A percentile compares a stretch with the other conserved stretches of the same genome.
Conservation (phyloP, 2,113 vertebrate species). For the Kryptolebias marmoratus region DNA sequence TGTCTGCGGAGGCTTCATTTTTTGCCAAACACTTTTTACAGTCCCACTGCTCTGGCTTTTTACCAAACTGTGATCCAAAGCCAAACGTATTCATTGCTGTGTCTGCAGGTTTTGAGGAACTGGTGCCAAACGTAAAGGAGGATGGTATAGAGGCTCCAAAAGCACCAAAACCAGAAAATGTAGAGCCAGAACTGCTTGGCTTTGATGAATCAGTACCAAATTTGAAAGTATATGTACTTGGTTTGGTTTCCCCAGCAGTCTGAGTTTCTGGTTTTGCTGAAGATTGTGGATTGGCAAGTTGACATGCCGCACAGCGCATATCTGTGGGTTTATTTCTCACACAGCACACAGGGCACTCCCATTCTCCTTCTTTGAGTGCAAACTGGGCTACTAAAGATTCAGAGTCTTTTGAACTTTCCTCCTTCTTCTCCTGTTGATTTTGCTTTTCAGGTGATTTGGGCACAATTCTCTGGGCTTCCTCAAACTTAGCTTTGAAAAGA, state of each 20-base stretch:
- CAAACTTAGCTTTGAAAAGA: slow-evolving; percentile 94
- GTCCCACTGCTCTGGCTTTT: slow-evolving; percentile 83
- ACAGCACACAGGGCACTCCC: slow-evolving; percentile 85
- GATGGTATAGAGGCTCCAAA: slow-evolving; percentile 67
- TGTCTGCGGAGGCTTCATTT: slow-evolving; percentile 78
- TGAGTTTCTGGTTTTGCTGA: slow-evolving; percentile 58
- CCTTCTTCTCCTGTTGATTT: slow-evolving; percentile 40
- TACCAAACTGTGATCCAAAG: slow-evolving; percentile 77
- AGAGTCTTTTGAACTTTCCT: slow-evolving; percentile 19
- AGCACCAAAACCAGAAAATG: slow-evolving; percentile 72
- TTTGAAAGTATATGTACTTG: slow-evolving; percentile 72
- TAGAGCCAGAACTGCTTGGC: slow-evolving; percentile 32
- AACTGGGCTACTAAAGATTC: slow-evolving; percentile 74
- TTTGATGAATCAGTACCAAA: slow-evolving; percentile 78
- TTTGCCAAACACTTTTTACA: slow-evolving; percentile 79
- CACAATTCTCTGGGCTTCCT: slow-evolving; percentile 87
- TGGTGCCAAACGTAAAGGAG: slow-evolving; percentile 81
- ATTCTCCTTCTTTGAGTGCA: slow-evolving; percentile 84
- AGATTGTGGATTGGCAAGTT: slow-evolving; percentile 67
- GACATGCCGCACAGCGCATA: slow-evolving; percentile 83
- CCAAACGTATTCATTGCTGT: slow-evolving; percentile 29
- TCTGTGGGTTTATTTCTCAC: slow-evolving; percentile 80
- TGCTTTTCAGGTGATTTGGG: slow-evolving; percentile 53
- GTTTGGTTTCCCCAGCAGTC: slow-evolving; percentile 55
- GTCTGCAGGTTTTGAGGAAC: slow-evolving; percentile 47